Evolutionary conservation across 1,140 invertebrate genomes (phyloP), one percentile per base, ranked within the genome.

Genomic region (Mactra quadrangularis): DNA sequence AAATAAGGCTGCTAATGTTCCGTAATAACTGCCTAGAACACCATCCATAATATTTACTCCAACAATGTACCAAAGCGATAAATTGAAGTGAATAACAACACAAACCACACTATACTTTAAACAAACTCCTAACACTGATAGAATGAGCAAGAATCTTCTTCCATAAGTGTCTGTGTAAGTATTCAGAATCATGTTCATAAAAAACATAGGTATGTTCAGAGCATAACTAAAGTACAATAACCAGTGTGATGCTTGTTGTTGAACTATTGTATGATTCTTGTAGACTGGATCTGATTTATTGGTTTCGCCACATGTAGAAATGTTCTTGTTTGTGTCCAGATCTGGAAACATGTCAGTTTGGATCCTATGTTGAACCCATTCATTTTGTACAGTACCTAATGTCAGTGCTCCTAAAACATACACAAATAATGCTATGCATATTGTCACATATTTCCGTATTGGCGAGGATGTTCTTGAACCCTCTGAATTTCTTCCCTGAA

Each of bases 161-260:
- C 66, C 66, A 25, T 47, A 70, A 7, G 45, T n/a, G 45, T 70
- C 66, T 4, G 66, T 70, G 45, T 50, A 52, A 17, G 19, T 41
- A 4, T 29, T 22, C 7, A 70, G 3, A 13, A 70, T 25, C 17
- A 70, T n/a, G 25, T 70, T 70, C 45, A 52, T 50, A 3, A 70
- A 45, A 11, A 47, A n/a, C 66, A 27, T 2, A 25, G 66, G 66
- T 29, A 70, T 31, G 15, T 27, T 7, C 45, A 47, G 29, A 22
- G 19, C 66, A 19, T 47, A 22, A 25, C 47, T 50, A 41, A 38
- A 70, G n/a, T 15, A 47, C 6, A 45, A 22, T 0, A 50, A 15
- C 66, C 66, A 70, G 22, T 50, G 22, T 9, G 66, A 17, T 19
- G 66, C 19, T 7, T 70, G 19, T 50, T 70, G 66, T 27, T 70